Conservation (phyloP, 1,140 invertebrate species). For the Ceratosolen solmsi region DNA sequence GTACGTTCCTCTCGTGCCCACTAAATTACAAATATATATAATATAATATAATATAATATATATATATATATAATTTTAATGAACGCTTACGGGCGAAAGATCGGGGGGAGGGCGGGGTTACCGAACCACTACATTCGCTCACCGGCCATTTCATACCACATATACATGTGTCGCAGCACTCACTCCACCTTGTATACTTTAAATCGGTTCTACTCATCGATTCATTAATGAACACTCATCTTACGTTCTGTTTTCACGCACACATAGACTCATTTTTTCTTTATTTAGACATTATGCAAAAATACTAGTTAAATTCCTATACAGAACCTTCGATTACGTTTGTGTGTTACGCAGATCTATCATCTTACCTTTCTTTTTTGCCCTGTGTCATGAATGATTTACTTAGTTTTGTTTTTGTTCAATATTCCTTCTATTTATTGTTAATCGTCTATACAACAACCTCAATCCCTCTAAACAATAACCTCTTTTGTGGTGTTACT, state of each 20-base stretch:
- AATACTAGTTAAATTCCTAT: constrained; percentile 73
- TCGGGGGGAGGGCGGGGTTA: not conserved
- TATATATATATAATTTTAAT: constrained; percentile 62
- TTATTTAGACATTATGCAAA: constrained; percentile 66
- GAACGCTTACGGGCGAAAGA: constrained; percentile 54
- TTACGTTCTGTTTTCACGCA: constrained; percentile 47
- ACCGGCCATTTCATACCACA: constrained; percentile 24
- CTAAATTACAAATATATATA: constrained; percentile 62
- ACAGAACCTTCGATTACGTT: constrained; percentile 62
- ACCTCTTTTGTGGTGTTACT: constrained; percentile 16
- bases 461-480: not conserved
- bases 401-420: constrained; percentile 34
- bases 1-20: constrained; percentile 27
- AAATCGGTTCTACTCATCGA: constrained; percentile 39
- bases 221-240: constrained; percentile 22
- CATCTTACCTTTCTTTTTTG: constrained; percentile 27
- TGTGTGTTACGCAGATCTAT: constrained; percentile 49
- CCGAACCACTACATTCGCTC: constrained; percentile 40
- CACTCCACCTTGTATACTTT: constrained; percentile 37
- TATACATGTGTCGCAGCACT: constrained; percentile 13
- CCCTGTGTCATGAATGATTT: constrained; percentile 34
- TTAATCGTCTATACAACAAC: not conserved
- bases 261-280: constrained; percentile 6
- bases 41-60: constrained; percentile 53
- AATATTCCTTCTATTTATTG: constrained; percentile 31